Evolutionary conservation across 2,113 vertebrate genomes (phyloP).

Genomic region (Lagopus muta): DNA sequence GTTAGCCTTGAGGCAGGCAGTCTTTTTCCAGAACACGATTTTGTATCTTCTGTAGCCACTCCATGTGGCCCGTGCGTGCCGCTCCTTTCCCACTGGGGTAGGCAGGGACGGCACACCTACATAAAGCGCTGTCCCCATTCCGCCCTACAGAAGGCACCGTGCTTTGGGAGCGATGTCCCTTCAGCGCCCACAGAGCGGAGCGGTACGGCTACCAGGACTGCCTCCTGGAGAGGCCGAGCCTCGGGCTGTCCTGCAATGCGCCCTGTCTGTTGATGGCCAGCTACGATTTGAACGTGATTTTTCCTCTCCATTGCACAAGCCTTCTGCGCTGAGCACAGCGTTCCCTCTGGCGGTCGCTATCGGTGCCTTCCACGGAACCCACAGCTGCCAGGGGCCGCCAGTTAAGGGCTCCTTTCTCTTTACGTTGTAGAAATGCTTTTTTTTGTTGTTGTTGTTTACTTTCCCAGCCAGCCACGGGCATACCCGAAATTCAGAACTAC

Average conservation of each 20-base stretch:
- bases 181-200: not conserved
- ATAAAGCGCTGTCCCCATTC: too few relatives aligned
- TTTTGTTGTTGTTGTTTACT: not conserved
- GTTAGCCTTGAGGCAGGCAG: not conserved
- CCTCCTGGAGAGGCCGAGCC: not conserved
- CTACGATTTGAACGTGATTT: accelerated
- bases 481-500: not conserved
- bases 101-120: not conserved
- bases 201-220: not conserved
- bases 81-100: not conserved
- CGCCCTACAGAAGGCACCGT: too few relatives aligned
- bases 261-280: not conserved
- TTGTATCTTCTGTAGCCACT: not conserved
- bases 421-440: not conserved
- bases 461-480: not conserved
- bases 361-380: accelerated
- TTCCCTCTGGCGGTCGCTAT: constrained; percentile 43
- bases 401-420: not conserved
- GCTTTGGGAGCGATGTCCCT: not conserved
- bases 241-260: too few relatives aligned
- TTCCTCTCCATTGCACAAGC: not conserved
- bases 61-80: accelerated
- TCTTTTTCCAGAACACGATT: not conserved
- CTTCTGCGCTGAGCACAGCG: not conserved
- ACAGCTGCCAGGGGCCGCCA: not conserved